Evolutionary conservation across 2,113 vertebrate species (phyloP), one percentile per base, ranked within the genome.

Genomic region (Abramis brama): DNA sequence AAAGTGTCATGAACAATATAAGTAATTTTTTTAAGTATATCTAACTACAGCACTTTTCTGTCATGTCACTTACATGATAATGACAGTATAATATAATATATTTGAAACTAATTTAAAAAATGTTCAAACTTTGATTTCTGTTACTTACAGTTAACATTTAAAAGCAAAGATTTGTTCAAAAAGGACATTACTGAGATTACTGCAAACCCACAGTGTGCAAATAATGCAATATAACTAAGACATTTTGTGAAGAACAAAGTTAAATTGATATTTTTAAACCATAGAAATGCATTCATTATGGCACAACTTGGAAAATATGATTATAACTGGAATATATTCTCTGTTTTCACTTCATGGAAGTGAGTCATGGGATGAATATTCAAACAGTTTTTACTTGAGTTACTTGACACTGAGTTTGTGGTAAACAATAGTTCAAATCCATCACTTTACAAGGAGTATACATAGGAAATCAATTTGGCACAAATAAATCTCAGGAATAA

Each of bases 321-420:
- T 23, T 36, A 30, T 36, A 39, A 71, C 47, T 83, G 30, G 27
- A 50, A 55, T 73, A 73, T 73, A 57, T 43, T 73, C 45, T 71
- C 47, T 36, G 60, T n/a, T 83, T 64, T 83, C 82, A 83, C 82
- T 83, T 83, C 82, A 73, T 73, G 52, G 82, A 83, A 83, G 82
- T 73, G 68, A 83, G 21, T 30, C 45, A 70, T 52, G 27, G 27
- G 45, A 71, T 68, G 45, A 70, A 55, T 19, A 77, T 77, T 77
- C n/a, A 77, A 55, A 77, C 47, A 33, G 15, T 25, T 80, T 21
- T 50, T 27, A 33, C 3, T 45, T 50, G 60, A 59, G 33, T 83
- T 83, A 57, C 15, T 43, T 43, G 43, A 43, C 9, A 71, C 82
- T 43, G 43, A 43, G 43, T 43, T 43, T 43, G 43, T 43, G 43